Base-by-base conservation (phyloP, 2,888 invertebrate species). In the Andrena bucephala region DNA sequence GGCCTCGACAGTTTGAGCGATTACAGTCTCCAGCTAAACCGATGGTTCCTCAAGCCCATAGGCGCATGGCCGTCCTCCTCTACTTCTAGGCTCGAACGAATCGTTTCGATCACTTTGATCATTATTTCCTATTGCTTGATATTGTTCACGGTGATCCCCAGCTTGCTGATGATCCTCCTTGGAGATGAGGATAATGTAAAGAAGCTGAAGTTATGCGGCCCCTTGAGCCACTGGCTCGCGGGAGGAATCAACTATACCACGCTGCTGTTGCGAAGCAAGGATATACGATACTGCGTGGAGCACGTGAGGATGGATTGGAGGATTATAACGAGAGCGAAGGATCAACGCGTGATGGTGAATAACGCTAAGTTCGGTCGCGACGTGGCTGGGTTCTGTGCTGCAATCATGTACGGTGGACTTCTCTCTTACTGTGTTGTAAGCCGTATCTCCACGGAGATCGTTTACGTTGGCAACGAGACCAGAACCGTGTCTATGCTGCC, bases 241-340 rank as follows among this genome's bases (percentile, higher is more conserved):
- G 87, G 87, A 0, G 75, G 91, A 0, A 59, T 81, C 5, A 91
- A 92, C 79, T 92, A 90, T 66, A 77, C 62, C n/a, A 83, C 77
- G 29, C 72, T 92, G 13, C 50, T 90, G 1, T 16, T 71, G 3
- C 87, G 83, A 16, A 50, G 82, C 13, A 50, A 82, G 0, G 73
- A 88, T 1, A 88, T 92, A 65, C 81, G 69, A 5, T 4, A 36
- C 0, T 92, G 92, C 70, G 65, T 92, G 4, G 63, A 86, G 1
- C 87, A 88, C 20, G 72, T 92, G 4, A 79, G 84, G 5, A 36
- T 29, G 0, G 91, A 92, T 57, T 92, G 92, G 92, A 60, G 69
- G 3, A 68, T 71, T 3, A 59, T 85, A 0, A 65, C 50, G 1
- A 76, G 52, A 1, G 1, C 6, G 0, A 29, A 81, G 2, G 88